Conservation (phyloP, 1,140 invertebrate genomes). For the Neuroterus valhalla region DNA sequence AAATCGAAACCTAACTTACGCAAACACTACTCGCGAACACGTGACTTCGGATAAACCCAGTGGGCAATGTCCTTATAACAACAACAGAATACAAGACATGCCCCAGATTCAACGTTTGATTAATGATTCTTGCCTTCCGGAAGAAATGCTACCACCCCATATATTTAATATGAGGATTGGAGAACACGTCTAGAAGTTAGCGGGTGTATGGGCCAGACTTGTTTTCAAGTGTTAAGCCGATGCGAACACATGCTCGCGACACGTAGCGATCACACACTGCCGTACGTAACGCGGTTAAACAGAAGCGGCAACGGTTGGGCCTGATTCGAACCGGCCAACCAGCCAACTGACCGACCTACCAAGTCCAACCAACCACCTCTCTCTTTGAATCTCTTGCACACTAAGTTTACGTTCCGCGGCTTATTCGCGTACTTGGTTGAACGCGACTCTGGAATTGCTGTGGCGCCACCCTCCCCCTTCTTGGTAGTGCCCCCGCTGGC, state of each 20-base stretch:
- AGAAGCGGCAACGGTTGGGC: conserved; percentile 42
- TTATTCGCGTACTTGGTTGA: conserved; percentile 70
- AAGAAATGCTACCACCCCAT: too few relatives aligned
- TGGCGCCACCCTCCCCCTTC: conserved; percentile 71
- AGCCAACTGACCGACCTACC: conserved; percentile 30
- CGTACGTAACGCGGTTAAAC: conserved; percentile 58
- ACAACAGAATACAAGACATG: too few relatives aligned
- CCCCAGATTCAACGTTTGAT: too few relatives aligned
- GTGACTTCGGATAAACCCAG: too few relatives aligned
- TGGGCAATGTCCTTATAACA: too few relatives aligned
- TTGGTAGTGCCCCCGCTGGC: conserved; percentile 41
- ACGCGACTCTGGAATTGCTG: conserved; percentile 71
- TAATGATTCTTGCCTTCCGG: too few relatives aligned
- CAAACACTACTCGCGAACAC: too few relatives aligned
- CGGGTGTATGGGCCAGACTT: not conserved
- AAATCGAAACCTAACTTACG: too few relatives aligned
- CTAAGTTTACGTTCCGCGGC: conserved; percentile 62
- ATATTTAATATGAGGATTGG: too few relatives aligned
- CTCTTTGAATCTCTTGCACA: conserved; percentile 60
- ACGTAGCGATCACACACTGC: conserved; percentile 59
- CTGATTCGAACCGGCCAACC: conserved; percentile 24
- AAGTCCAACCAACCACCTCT: conserved; percentile 42
- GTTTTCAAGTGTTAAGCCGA: conserved; percentile 33
- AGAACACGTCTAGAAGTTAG: too few relatives aligned
- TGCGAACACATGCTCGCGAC: conserved; percentile 57